Evolutionary conservation across 2,113 vertebrate species (phyloP), one percentile per base, ranked within the genome.

Genomic region (Daubentonia madagascariensis): DNA sequence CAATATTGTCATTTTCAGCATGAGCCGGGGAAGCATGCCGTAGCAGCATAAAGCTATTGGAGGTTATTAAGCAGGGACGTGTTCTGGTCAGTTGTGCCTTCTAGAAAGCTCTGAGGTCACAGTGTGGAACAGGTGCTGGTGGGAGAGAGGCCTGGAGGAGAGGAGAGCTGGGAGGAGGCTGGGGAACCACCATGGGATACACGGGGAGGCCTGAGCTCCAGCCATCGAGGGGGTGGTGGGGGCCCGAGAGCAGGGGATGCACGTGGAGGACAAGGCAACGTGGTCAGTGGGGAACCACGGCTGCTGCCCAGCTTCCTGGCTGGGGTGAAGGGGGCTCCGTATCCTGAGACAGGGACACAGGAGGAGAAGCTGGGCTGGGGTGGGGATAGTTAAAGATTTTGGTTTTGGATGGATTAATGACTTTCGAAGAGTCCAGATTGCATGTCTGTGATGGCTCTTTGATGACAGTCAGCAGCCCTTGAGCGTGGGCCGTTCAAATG

Each of bases 401-500:
- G 16, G 32, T 89, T 92, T 68, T 52, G 48, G 92, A 65, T 85
- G 70, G 87, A 94, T 50, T 0, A 25, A 75, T 37, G 81, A 91
- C 86, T 97, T 98, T 98, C 94, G 70, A 94, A 65, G 89, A 97
- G 94, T 86, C 96, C 97, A 98, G 96, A 98, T 85, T 98, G 97
- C 85, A 32, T 57, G 91, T 90, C 96, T 92, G 28, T 54, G 97
- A 94, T 97, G 97, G 94, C 94, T 75, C 85, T 89, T 98, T 98
- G 98, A 98, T 98, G 98, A 98, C 89, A 98, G 97, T 91, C 97
- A 97, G 91, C 98, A 97, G 97, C 96, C 96, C 97, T 98, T 95
- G 95, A 97, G 97, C 84, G 96, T 89, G 98, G 98, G 98, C 98
- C 98, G 98, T 98, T 98, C 98, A 98, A 98, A 98, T 98, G 98